Conservation (phyloP, 2,113 vertebrate species). For the Sinocyclocheilus rhinocerous region DNA sequence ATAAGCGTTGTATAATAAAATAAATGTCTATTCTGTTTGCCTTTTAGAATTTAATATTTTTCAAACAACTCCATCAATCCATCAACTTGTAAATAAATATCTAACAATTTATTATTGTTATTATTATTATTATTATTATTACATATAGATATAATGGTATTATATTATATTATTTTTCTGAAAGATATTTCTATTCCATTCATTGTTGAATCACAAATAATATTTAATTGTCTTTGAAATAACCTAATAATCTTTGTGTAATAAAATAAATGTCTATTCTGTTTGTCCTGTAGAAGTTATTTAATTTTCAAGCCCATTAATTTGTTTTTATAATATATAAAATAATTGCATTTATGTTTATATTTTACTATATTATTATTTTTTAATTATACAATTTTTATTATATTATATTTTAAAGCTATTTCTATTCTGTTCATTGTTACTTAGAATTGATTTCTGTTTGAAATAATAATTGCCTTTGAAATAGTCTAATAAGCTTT, state of each 20-base stretch:
- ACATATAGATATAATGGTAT: too few relatives aligned
- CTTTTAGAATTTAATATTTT: not conserved
- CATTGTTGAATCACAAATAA: not conserved
- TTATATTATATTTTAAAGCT: not conserved
- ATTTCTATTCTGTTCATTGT: not conserved
- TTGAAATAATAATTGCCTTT: not conserved
- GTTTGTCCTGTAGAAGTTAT: too few relatives aligned
- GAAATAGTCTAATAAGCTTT: not conserved
- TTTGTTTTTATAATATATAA: not conserved
- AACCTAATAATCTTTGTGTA: not conserved
- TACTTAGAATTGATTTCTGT: not conserved
- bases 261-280: not conserved
- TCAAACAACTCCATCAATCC: not conserved
- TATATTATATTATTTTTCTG: not conserved
- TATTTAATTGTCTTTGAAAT: not conserved
- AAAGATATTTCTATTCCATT: too few relatives aligned
- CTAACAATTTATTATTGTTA: not conserved
- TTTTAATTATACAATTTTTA: not conserved
- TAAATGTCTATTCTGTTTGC: not conserved
- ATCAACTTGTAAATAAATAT: not conserved
- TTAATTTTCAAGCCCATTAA: too few relatives aligned
- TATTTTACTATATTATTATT: not conserved
- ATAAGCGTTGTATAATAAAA: not conserved
- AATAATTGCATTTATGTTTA: not conserved
- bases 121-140: too few relatives aligned